phyloP scores from a whole-genome alignment of 92 coral and sea anemone species.

The Bergia puertoricense region DNA sequence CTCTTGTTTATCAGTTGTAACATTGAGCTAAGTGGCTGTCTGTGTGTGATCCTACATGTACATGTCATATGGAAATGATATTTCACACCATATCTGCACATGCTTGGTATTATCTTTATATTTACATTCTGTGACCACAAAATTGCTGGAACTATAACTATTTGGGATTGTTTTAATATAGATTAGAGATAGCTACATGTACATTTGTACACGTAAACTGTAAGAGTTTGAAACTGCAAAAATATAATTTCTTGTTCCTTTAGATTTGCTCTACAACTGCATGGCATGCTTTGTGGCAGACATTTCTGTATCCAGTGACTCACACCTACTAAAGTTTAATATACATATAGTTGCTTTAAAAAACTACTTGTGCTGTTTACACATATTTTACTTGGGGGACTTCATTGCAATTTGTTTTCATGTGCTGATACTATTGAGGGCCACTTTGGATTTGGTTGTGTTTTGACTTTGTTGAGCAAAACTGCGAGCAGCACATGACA shows the following conservation, averaged over 20 bases:
- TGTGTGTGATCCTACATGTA: conserved; percentile 25
- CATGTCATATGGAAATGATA: conserved; percentile 36
- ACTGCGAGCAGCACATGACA: not conserved
- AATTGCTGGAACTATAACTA: conserved; percentile 8
- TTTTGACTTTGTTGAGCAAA: not conserved
- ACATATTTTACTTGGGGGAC: not conserved
- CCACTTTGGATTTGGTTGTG: not conserved
- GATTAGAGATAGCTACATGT: not conserved
- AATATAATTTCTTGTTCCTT: not conserved
- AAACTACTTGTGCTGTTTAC: not conserved
- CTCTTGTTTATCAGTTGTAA: not conserved
- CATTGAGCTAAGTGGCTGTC: not conserved
- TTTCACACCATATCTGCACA: conserved; percentile 11
- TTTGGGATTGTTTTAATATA: not conserved
- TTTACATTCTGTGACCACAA: not conserved
- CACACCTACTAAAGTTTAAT: too few species aligned
- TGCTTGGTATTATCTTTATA: conserved; percentile 19
- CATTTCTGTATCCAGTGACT: not conserved
- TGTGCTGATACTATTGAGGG: not conserved
- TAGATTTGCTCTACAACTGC: not conserved
- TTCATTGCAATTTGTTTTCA: not conserved
- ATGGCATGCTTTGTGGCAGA: not conserved
- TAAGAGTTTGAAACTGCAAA: not conserved
- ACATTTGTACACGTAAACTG: too few species aligned
- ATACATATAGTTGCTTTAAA: not conserved